Base-by-base conservation (phyloP, 2,888 invertebrate species). In the Zele albiditarsus region DNA sequence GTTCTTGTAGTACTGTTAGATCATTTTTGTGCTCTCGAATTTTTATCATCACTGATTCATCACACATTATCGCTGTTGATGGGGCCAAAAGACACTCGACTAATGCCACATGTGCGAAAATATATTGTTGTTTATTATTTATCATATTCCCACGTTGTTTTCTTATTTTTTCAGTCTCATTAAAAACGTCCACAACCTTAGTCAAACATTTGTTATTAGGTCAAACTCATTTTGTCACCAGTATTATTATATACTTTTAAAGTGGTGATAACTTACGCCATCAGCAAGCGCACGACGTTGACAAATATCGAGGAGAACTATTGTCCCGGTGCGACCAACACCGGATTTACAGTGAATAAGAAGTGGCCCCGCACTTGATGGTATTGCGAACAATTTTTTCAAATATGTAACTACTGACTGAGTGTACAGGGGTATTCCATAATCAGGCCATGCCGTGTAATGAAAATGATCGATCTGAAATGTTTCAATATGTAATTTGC, bases 261-360 rank as follows among this genome's bases (percentile, higher is more conserved):
- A 3, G 6, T 31, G 31, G 6, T 31, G 4, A 31, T 31, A 20
- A 27, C 63, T 71, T 72, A 85, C 82, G 38, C 88, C 87, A 79
- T 90, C 90, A 12, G 85, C 83, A 0, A 88, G 88, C 2, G 90
- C 90, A 88, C 90, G 90, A 71, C 91, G 89, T 53, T 92, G 82
- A 78, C 91, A 90, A 71, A 91, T 90, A 81, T 93, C 92, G 77
- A 91, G 90, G n/a, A 92, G 88, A 71, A 93, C 91, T 31, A 93
- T 90, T 0, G 92, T 92, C 10, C 93, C 93, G 6, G 93, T 92
- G 78, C 92, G 88, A 1, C 93, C 93, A 23, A 92, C 92, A 3
- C 93, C 93, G 73, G 92, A 92, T 84, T 92, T 92, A 88, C 92
- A 93, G 82, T 92, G 93, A 0, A 92, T 90, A 3, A 92, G 85